Evolutionary conservation across 2,888 invertebrate genomes (phyloP).

Genomic region (Aromia moschata): DNA sequence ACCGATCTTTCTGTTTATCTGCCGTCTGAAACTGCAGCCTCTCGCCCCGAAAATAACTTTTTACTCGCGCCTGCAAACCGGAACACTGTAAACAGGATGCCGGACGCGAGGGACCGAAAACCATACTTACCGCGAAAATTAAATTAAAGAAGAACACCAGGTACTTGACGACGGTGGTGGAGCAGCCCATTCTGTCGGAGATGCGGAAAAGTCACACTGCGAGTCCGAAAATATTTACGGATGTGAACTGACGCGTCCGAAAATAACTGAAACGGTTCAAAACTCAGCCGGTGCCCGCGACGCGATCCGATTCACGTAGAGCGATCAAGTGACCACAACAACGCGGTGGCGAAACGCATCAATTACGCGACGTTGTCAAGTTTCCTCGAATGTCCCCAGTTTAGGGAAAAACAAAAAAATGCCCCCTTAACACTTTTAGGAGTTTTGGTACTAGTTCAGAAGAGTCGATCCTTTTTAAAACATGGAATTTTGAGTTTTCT

Average conservation of each 20-base stretch:
- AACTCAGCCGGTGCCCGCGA: constrained; percentile 16
- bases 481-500: too few relatives aligned
- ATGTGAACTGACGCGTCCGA: constrained; percentile 9
- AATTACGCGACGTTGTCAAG: constrained; percentile 13
- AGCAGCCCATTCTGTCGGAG: constrained; percentile 57
- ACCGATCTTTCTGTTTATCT: constrained; percentile 1
- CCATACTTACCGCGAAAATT: constrained; percentile 76
- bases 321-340: constrained; percentile 24
- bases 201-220: background rate
- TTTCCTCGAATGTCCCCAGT: background rate
- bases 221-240: background rate
- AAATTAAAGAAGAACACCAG: constrained; percentile 61
- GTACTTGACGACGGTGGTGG: constrained; percentile 55
- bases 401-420: too few relatives aligned
- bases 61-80: background rate
- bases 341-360: constrained; percentile 6
- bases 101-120: background rate
- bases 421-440: too few relatives aligned
- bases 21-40: background rate
- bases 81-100: constrained; percentile 13
- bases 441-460: too few relatives aligned
- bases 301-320: constrained; percentile 18
- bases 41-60: constrained; percentile 9
- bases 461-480: too few relatives aligned
- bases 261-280: constrained; percentile 28